Evolutionary conservation across 53 echinoderm and acorn worm species (phyloP), one percentile per base, ranked within the genome.

Genomic region (Echinarachnius parma): DNA sequence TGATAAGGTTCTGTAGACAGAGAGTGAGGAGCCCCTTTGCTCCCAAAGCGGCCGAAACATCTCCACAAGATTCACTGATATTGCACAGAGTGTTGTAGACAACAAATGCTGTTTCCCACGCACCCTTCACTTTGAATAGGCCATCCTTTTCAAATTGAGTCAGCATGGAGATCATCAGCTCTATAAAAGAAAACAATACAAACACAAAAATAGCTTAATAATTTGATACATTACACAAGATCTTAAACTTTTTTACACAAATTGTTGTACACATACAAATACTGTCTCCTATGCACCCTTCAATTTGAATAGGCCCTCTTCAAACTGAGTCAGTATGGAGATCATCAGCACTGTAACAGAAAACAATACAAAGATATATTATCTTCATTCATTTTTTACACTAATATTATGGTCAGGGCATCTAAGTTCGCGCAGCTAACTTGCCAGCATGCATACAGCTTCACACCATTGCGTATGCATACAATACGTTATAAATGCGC

Each of bases 91-190:
- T 35, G 56, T 86, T 90, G 78, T 90, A 94, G 31, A 84, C 85
- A 23, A 86, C 84, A 69, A 84, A 90, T 26, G 95, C 90, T 11
- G 95, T 87, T 67, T 90, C 90, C 90, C 95, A 90, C 21, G 83
- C 81, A n/a, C 66, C 78, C 48, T 90, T 86, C 9, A 65, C 87
- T 69, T 84, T 90, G 68, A 94, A 94, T 25, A 90, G 72, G 32
- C 90, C 90, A 16, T 83, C 79, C 52, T 77, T 83, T 27, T 81
- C 70, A 48, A 89, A 64, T 25, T 63, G 46, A 7, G 71, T 89
- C 64, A 89, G 77, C 46, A 80, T 84, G 48, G 39, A 60, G 4
- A 89, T 70, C 19, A 84, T 75, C 28, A 89, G 70, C 25, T 76
- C 88, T 87, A 56, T 1, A 22, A n/a, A 29, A 31, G 11, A 61